Evolutionary conservation across 2,797 vertebrate species (phyloP).

Genomic region (Sparidentex hasta): DNA sequence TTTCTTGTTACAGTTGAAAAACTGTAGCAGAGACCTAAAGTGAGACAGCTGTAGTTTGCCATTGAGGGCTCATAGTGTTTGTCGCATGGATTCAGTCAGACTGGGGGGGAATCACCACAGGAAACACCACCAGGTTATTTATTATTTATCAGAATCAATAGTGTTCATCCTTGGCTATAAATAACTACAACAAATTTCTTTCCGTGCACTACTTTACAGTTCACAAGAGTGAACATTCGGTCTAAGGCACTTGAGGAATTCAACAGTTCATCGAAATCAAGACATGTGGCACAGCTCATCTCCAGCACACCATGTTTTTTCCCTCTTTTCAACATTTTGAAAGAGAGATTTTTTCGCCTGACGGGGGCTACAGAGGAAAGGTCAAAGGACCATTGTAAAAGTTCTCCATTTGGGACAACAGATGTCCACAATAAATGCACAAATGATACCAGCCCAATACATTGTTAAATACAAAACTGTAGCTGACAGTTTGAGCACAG

Average conservation of each 20-base stretch:
- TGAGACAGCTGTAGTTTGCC: not conserved
- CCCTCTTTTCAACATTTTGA: not conserved
- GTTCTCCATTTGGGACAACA: no score
- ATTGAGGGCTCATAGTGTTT: not conserved
- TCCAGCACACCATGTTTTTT: not conserved
- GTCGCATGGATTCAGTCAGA: not conserved
- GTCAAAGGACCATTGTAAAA: not conserved
- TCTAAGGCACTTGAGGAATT: not conserved
- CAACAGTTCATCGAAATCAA: not conserved
- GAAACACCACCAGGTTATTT: not conserved
- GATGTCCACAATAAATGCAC: not conserved
- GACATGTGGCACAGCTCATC: not conserved
- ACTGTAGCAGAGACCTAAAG: not conserved
- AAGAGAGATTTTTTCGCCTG: not conserved
- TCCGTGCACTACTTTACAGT: not conserved
- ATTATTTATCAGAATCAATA: conserved; percentile 17
- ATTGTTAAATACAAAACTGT: not conserved
- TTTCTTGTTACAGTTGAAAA: not conserved
- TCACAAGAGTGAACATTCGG: not conserved
- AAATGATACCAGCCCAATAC: not conserved
- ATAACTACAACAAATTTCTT: not conserved
- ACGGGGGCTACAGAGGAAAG: not conserved
- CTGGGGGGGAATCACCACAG: not conserved
- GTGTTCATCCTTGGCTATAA: not conserved
- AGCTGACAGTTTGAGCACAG: not conserved